Evolutionary conservation across 2,888 invertebrate species (phyloP), one percentile per base, ranked within the genome.

Genomic region (Anodontia alba): DNA sequence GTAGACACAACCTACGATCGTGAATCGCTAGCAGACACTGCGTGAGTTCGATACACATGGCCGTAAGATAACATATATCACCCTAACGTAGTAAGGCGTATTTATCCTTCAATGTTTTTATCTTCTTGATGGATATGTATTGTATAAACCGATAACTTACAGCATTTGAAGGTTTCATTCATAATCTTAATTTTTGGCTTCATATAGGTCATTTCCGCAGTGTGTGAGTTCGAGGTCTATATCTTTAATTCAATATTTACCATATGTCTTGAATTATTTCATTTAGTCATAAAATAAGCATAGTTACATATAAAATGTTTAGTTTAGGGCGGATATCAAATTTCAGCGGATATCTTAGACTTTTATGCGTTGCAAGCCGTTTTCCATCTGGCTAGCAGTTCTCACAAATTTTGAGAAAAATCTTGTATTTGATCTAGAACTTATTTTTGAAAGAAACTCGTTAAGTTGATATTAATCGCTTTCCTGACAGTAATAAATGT

Each of bases 41-140:
- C 78, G 83, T 83, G 86, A 70, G 71, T 82, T 81, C 57, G 43
- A 80, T 76, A 83, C 77, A 68, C 66, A 69, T 51, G 49, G 73
- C 78, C 43, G 68, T 69, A 74, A 75, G 80, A 81, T 83, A 79
- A 83, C 83, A 83, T 86, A 86, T 75, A 83, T 83, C 81, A 86
- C 81, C 36, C 42, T 26, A 62, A 17, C 62, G 73, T 29, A 54
- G 77, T 75, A 75, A 81, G 54, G 66, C 74, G 62, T 76, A 67
- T 77, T 76, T 75, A 76, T 76, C 74, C 67, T 78, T 75, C 75
- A 77, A 73, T 74, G 69, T 73, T 80, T 80, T 33, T 83, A 84
- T 84, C 80, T 74, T 68, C 31, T 38, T 78, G 79, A 78, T 66
- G 79, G 76, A 73, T 79, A 79, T 29, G 72, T 62, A 62, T 62